A percentile compares a stretch with the other conserved stretches of the same genome.
Conservation (phyloP, 2,797 vertebrate species). For the Chiloscyllium punctatum region DNA sequence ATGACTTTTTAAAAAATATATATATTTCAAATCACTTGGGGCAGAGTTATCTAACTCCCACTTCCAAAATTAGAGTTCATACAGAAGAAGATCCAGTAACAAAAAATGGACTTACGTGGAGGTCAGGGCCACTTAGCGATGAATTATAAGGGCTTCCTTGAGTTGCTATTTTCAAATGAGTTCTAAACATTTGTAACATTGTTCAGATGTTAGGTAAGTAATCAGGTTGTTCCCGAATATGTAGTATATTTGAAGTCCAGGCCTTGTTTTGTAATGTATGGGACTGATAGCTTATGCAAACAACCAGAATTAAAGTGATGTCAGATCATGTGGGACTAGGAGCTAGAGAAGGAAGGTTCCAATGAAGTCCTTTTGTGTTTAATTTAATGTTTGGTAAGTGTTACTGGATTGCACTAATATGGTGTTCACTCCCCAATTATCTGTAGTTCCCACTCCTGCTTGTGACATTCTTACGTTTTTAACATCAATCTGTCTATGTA, state of each 20-base stretch:
- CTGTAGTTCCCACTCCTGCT: too few species aligned
- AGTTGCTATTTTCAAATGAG: background rate
- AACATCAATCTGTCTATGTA: background rate
- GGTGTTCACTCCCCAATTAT: too few species aligned
- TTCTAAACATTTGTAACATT: background rate
- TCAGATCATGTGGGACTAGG: too few species aligned
- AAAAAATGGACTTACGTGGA: background rate
- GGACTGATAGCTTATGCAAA: too few species aligned
- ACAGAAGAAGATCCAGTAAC: background rate
- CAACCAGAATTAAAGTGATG: too few species aligned
- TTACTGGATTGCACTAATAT: too few species aligned
- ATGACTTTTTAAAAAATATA: background rate
- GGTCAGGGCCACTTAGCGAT: background rate
- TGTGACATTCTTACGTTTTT: background rate
- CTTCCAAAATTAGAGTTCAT: background rate
- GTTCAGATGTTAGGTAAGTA: background rate
- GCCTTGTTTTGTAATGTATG: background rate
- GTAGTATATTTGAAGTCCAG: background rate
- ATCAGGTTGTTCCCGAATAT: background rate
- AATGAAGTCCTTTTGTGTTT: too few species aligned
- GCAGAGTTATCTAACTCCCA: background rate
- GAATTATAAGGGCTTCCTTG: background rate
- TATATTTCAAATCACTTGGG: background rate
- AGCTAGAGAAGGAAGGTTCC: too few species aligned
- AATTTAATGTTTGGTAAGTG: too few species aligned